These are phyloP conservation scores for Oreochromis mossambicus DNA, from an alignment of 2,797 vertebrate species.

Conservation along the genomic window DNA sequence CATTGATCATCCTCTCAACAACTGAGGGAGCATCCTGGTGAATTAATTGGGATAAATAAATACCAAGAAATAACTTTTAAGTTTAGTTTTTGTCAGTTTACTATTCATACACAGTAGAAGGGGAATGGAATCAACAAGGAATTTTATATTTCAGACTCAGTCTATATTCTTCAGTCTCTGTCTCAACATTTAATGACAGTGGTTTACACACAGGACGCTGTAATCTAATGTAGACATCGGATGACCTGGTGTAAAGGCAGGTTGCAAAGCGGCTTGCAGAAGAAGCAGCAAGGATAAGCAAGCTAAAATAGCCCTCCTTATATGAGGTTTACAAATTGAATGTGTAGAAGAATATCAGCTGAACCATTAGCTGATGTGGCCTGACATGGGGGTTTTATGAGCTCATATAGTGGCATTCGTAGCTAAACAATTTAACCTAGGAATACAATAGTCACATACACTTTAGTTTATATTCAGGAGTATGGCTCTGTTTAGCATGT, in stretches of 20 bases:
- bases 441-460: not conserved
- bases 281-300: not conserved
- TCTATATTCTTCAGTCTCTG: not conserved
- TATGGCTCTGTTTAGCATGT: not conserved
- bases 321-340: not conserved
- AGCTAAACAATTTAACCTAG: not conserved
- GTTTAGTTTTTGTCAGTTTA: not conserved
- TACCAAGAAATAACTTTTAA: not conserved
- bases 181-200: not conserved
- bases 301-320: not conserved
- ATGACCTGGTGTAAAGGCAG: not conserved
- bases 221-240: not conserved
- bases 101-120: not conserved
- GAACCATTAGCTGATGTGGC: not conserved
- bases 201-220: not conserved
- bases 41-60: not conserved
- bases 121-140: not conserved
- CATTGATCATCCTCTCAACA: slow-evolving; percentile 23
- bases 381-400: not conserved
- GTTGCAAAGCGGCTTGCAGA: not conserved
- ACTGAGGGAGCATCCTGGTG: not conserved
- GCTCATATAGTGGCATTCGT: not conserved
- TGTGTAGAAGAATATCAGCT: not conserved
- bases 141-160: not conserved
- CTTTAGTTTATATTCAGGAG: not conserved